Base-by-base conservation (phyloP, 2,888 invertebrate species). In the Agrilus mali region DNA sequence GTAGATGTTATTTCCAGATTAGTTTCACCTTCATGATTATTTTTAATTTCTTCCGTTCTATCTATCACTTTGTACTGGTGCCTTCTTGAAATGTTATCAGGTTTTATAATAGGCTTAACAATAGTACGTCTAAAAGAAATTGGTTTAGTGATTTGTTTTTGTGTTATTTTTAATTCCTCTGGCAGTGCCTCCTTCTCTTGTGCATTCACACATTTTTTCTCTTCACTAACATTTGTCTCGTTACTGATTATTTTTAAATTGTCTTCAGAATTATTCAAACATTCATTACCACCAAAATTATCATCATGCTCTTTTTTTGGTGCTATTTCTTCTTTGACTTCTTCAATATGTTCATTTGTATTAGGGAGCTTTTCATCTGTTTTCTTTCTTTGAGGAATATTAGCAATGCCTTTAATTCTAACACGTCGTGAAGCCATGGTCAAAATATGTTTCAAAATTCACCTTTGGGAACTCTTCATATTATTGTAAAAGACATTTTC, bases 351-450 rank as follows among this genome's bases (percentile, higher is more conserved):
- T 7, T 45, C 41, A 33, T 1, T 27, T 8, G 32, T 15, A 27
- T 42, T 42, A 27, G 10, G 10, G 3, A 14, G 41, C 22, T 41
- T 42, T 34, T 33, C 33, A 33, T 49, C 58, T 47, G 52, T 44
- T 52, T 69, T 72, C 43, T 69, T 63, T 41, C 73, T 64, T 20
- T 75, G 72, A 36, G 80, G 80, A 50, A 84, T 70, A 48, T 80
- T 78, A 36, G 81, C 80, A 53, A 80, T 72, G 44, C 78, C 82
- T 71, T 84, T 85, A 54, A 86, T 81, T 64, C 85, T 73, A 40
- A 80, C 78, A 57, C 84, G 66, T 65, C 82, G 69, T 38, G 75
- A 74, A 43, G 79, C 74, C 80, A 80, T 80, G 27, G 36, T 42
- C 27, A 16, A 12, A 7, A 16, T 12, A 27, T 16, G 7, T 38